These are phyloP conservation scores for Adrianichthys oophorus DNA, from an alignment of 2,797 vertebrate genomes.

Conservation along the genomic window DNA sequence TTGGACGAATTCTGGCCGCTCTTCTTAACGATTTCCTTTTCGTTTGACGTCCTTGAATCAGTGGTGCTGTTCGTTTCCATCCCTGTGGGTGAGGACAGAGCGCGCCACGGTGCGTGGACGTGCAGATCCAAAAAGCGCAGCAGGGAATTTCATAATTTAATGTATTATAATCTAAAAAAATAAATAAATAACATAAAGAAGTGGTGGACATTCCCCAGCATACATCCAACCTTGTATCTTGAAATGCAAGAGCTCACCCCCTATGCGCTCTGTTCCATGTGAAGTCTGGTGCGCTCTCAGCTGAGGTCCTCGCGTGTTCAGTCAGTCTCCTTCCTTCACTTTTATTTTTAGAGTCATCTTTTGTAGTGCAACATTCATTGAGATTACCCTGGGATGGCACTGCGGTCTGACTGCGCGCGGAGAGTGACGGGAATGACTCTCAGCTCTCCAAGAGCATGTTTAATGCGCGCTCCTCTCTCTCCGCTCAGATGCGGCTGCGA, in stretches of 20 bases:
- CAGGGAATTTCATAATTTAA: background rate
- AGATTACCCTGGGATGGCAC: constrained; percentile 18
- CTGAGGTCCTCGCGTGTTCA: constrained; percentile 34
- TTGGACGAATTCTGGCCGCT: constrained; percentile 19
- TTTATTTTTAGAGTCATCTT: constrained; percentile 12
- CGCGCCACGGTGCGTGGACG: constrained; percentile 32
- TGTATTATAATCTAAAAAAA: constrained; percentile 8
- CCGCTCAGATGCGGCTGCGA: constrained; percentile 48
- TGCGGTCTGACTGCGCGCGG: constrained; percentile 24
- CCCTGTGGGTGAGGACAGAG: background rate
- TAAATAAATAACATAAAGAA: background rate
- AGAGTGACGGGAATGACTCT: constrained; percentile 50
- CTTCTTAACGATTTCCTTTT: constrained; percentile 26
- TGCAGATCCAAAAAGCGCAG: constrained; percentile 1
- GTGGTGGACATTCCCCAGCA: background rate
- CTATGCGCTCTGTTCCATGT: constrained; percentile 33
- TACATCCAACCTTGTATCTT: constrained; percentile 49
- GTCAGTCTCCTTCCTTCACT: constrained; percentile 19
- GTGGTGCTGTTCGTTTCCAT: constrained; percentile 2
- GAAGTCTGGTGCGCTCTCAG: constrained; percentile 32
- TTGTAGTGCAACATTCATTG: constrained; percentile 18
- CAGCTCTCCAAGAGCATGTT: constrained; percentile 35
- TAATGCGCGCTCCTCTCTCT: constrained; percentile 59
- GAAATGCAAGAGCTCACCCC: constrained; percentile 44
- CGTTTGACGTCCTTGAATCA: constrained; percentile 22